Evolutionary conservation across 2,113 vertebrate species (phyloP).

Genomic region (Echinops telfairi): DNA sequence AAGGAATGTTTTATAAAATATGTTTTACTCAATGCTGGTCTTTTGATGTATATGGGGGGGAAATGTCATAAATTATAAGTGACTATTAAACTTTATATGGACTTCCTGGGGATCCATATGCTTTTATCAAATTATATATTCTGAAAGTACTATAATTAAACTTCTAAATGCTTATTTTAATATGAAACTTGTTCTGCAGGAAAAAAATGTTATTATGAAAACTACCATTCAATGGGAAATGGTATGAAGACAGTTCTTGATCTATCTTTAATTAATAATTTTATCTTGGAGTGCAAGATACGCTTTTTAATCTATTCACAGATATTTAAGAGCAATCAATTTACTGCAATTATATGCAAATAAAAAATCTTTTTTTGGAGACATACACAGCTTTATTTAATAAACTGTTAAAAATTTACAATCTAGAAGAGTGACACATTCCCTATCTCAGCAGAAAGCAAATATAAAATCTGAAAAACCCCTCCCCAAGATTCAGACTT

Average conservation of each 20-base stretch:
- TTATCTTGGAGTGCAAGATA: background rate
- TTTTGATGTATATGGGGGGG: background rate
- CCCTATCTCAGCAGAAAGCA: no score
- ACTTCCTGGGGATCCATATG: background rate
- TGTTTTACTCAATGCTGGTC: background rate
- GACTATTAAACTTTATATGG: background rate
- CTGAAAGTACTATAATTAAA: background rate
- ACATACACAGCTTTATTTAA: no score
- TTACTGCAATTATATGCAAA: background rate
- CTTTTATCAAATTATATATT: background rate
- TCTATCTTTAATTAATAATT: background rate
- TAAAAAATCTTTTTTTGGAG: no score
- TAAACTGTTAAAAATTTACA: no score
- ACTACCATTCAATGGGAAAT: background rate
- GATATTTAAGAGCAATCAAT: no score
- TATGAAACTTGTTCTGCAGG: background rate
- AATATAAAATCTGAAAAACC: no score
- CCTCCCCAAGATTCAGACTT: no score
- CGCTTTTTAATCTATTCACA: background rate
- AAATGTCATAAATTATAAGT: background rate
- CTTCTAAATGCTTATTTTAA: background rate
- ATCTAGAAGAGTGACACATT: no score
- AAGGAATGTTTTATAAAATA: background rate
- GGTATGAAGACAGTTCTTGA: background rate
- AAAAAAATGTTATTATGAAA: background rate